Conservation (phyloP, 2,888 invertebrate species). For the Melinaea marsaeus region DNA sequence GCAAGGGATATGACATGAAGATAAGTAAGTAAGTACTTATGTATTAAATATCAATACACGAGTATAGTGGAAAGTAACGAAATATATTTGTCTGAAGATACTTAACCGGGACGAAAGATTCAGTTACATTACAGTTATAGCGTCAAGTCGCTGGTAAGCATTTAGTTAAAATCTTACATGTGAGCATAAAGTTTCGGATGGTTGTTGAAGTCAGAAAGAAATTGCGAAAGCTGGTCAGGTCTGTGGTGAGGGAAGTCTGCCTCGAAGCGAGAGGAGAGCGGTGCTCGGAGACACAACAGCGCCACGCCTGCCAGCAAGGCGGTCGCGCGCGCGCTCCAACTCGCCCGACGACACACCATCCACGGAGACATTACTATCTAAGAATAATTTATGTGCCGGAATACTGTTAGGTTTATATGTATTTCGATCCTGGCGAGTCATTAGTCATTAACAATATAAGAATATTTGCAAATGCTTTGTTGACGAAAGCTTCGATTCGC, state of each 20-base stretch:
- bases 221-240: conserved; percentile 42
- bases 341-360: conserved; percentile 11
- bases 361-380: neutral
- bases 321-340: conserved; percentile 14
- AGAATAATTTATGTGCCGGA: neutral
- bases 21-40: no score
- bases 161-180: conserved; percentile 27
- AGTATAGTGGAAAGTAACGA: no score
- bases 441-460: no score
- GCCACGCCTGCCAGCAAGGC: conserved; percentile 29
- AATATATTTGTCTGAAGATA: no score
- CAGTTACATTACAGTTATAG: no score
- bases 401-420: neutral
- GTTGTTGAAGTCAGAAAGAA: conserved; percentile 54
- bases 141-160: neutral
- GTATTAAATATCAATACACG: no score
- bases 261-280: conserved; percentile 22
- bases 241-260: conserved; percentile 31
- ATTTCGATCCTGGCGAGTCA: neutral
- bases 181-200: conserved; percentile 39
- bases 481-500: no score
- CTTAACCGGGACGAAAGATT: no score
- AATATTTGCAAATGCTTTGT: no score
- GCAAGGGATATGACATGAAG: no score
- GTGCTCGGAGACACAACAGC: conserved; percentile 30